Percentiles rank a stretch among this genome's conserved stretches.
Conservation (phyloP, 2,888 invertebrate species). For the Spisula solida region DNA sequence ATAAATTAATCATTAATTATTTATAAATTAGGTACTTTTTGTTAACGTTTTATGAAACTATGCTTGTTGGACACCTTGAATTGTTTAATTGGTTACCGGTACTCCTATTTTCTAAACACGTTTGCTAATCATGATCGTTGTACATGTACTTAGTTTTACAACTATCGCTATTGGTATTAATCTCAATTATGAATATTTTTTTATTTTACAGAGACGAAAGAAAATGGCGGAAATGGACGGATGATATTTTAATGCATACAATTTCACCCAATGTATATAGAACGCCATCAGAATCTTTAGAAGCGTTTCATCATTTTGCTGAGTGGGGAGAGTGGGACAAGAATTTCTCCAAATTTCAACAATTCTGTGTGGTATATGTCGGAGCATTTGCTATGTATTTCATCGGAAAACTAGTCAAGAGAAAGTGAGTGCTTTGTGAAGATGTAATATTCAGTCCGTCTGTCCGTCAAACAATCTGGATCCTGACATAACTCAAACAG, state of each 20-base stretch:
- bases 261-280: slow-evolving; percentile 99
- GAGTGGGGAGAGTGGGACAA: slow-evolving; percentile 96
- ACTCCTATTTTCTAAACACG: too few relatives aligned
- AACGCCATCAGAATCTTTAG: slow-evolving; percentile 93
- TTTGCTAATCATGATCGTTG: too few relatives aligned
- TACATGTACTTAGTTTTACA: too few relatives aligned
- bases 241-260: slow-evolving; percentile 95
- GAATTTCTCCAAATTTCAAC: slow-evolving; percentile 95
- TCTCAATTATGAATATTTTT: too few relatives aligned
- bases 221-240: slow-evolving; percentile 98
- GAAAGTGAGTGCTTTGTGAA: slow-evolving; percentile 89
- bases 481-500: too few relatives aligned
- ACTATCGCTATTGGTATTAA: too few relatives aligned
- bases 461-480: too few relatives aligned
- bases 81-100: too few relatives aligned
- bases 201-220: slow-evolving; percentile 92
- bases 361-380: slow-evolving; percentile 95
- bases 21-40: too few relatives aligned
- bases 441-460: neutral
- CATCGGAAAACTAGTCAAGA: slow-evolving; percentile 95
- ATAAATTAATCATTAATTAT: too few relatives aligned
- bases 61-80: too few relatives aligned
- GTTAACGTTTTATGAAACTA: too few relatives aligned
- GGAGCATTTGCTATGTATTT: slow-evolving; percentile 98
- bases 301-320: slow-evolving; percentile 98